Conservation (phyloP, 2,797 vertebrate genomes). For the Pyrrhura leucotis region DNA sequence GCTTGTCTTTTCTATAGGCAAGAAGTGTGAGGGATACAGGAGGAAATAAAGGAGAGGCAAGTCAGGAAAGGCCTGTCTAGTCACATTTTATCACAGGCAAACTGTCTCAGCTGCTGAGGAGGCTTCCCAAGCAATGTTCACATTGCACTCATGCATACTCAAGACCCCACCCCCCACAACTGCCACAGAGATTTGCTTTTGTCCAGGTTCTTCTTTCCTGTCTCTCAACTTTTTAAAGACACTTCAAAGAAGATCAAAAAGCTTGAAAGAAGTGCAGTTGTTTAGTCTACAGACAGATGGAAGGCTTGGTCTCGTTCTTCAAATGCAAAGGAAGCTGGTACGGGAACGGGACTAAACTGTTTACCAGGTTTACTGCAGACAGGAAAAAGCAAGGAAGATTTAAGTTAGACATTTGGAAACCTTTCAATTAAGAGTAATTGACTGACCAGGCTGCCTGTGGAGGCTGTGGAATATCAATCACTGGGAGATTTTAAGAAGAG, state of each 20-base stretch:
- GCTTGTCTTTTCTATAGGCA: background rate
- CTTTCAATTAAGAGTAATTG: slow-evolving; percentile 25
- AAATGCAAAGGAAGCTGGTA: background rate
- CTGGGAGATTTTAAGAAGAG: background rate
- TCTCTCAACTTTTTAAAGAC: slow-evolving; percentile 13
- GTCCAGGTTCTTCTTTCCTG: slow-evolving; percentile 1
- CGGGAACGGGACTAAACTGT: background rate
- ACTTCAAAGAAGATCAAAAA: slow-evolving; percentile 55
- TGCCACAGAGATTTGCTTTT: background rate
- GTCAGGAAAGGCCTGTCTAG: background rate
- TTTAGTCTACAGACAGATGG: slow-evolving; percentile 43
- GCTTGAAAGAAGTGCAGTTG: background rate
- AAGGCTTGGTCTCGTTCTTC: background rate
- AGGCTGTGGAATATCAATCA: slow-evolving; percentile 25
- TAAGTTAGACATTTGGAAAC: slow-evolving; percentile 24
- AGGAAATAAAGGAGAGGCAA: background rate
- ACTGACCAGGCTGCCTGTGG: background rate
- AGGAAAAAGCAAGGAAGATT: slow-evolving; percentile 4
- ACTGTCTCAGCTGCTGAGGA: background rate
- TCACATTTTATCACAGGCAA: background rate
- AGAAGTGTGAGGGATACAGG: background rate
- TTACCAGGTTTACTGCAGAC: slow-evolving; percentile 22
- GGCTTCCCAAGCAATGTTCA: background rate
- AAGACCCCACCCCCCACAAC: background rate
- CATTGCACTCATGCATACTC: background rate